Evolutionary conservation across 1,140 invertebrate species (phyloP), one percentile per base, ranked within the genome.

Genomic region (Cardiocondyla obscurior): DNA sequence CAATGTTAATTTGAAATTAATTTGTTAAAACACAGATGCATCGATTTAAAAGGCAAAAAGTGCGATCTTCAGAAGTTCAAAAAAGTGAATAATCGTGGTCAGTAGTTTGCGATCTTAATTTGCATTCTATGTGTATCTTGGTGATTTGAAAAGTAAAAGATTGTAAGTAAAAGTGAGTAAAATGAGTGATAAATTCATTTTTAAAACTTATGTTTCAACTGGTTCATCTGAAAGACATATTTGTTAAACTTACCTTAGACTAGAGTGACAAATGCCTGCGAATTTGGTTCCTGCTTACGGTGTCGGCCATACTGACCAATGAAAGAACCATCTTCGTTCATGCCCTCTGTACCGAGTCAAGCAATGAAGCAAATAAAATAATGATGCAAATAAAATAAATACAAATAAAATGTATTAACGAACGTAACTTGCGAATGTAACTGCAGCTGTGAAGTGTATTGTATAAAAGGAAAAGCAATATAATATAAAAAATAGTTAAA

Each of bases 291-390:
- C 49, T 94, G 95, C 91, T 95, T 95, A 92, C 96, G 95, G 92
- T 97, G 96, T 90, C 96, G 96, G 89, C 97, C 97, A 95, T 98
- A 99, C 94, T 98, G 97, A 88, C 98, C 98, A 95, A 99, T 99
- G 95, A 99, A 99, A 88, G 98, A 99, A 86, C 98, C 99, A 95
- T 99, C 98, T 95, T 99, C 99, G 95, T 98, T 99, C 97, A 99
- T 98, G 94, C 97, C 97, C 94, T 97, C 96, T 96, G 95, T 86
- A 86, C 91, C 67, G 86, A 90, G 69, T 89, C 83, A 89, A 90
- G 85, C 88, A 90, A 93, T 82, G 88, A 91, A 92, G 85, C 83
- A 90, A 90, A 91, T 73, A 90, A 92, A 92, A 90, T 85, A 84
- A 84, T 84, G 86, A 89, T 55, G 0, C 36, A 89, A 89, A 86